Evolutionary conservation across 2,888 invertebrate genomes (phyloP).

Genomic region (Atrina japonica): DNA sequence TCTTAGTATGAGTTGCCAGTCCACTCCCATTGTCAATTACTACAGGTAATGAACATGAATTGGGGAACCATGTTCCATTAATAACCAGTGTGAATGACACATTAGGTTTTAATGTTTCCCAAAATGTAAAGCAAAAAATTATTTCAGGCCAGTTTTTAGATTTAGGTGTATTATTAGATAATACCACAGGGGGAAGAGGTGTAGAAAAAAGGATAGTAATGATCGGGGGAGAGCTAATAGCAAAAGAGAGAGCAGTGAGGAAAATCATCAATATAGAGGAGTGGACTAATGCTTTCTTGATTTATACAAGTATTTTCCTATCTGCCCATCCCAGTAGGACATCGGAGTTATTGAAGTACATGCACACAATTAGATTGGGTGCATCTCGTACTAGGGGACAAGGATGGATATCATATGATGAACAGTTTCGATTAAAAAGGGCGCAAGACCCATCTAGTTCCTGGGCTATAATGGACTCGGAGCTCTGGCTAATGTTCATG

Average conservation of each 20-base stretch:
- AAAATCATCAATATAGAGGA: conserved; percentile 24
- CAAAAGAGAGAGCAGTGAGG: neutral
- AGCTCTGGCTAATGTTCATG: neutral
- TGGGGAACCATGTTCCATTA: too few species aligned
- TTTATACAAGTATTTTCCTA: conserved; percentile 23
- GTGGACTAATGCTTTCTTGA: conserved; percentile 30
- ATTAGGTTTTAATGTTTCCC: too few species aligned
- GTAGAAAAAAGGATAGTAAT: neutral
- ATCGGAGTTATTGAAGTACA: conserved; percentile 18
- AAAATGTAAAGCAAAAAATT: too few species aligned
- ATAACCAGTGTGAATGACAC: too few species aligned
- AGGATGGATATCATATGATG: conserved; percentile 31
- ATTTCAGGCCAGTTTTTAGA: too few species aligned
- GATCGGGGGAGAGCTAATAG: conserved; percentile 9
- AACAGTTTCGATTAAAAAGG: conserved; percentile 27
- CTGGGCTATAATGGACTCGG: conserved; percentile 17
- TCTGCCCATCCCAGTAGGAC: conserved; percentile 2
- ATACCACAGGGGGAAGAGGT: neutral
- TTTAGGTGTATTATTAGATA: conserved; percentile 3
- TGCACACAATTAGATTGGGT: conserved; percentile 7
- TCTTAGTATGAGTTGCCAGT: too few species aligned
- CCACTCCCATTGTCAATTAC: too few species aligned
- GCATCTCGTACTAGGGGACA: neutral
- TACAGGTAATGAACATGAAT: too few species aligned
- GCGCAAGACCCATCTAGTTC: conserved; percentile 10